Base-by-base conservation (phyloP, 2,113 vertebrate genomes). In the Cavia porcellus region DNA sequence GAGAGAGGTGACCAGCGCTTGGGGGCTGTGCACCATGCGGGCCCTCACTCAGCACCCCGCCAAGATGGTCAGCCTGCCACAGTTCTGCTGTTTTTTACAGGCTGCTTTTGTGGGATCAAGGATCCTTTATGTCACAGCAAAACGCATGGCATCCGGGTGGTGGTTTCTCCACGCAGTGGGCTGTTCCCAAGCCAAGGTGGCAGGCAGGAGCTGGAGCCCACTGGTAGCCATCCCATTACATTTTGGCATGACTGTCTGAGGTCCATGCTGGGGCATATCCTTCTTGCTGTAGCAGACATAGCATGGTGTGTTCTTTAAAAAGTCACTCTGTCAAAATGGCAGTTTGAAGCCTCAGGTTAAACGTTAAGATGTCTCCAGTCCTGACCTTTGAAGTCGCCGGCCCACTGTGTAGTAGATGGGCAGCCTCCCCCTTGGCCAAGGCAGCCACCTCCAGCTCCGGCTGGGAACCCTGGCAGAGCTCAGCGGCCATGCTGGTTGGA, bases 251-350 rank as follows among this genome's bases (percentile, higher is more conserved):
- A 75, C 45, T 12, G n/a, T 92, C 81, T 28, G 85, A 10, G 20
- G 74, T 64, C 42, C 70, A 30, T 35, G n/a, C 62, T n/a, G 42
- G 81, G 35, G 68, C 59, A 5, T n/a, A 7, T 90, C 82, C 35
- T 97, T 96, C 96, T 96, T 86, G 74, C 62, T 92, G 90, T 95
- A 72, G 88, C 59, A 66, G 81, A 95, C 70, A 38, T 38, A 38
- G 87, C 92, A 92, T 96, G 94, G 81, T 92, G 0, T 92, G 5
- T 80, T 57, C 38, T 95, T 59, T 93, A 52, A 89, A 95, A 96
- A 98, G 97, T 97, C 96, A 90, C 96, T 98, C 97, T 97, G 98
- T 97, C 97, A 98, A 86, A 97, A 96, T 97, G 98, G 97, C 96
- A 97, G 97, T 96, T 92, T 70, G 88, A 97, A 96, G 90, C 85